Percentiles rank a stretch among this genome's conserved stretches.
phyloP scores from a whole-genome alignment of 2,888 invertebrate species.

The Mimas tiliae region DNA sequence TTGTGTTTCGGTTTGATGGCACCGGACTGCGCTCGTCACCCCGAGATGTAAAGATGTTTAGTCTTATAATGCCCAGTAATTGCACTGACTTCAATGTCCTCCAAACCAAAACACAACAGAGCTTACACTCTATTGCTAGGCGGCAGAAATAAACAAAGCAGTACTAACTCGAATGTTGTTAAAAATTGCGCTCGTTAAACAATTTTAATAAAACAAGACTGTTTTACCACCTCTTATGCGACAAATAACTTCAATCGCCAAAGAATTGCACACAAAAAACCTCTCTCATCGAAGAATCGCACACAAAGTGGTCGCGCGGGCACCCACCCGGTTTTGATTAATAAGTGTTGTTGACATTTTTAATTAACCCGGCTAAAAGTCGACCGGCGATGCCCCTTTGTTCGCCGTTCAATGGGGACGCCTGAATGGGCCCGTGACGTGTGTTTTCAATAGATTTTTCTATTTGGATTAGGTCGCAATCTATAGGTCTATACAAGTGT shows the following conservation, averaged over 20 bases:
- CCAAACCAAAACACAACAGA: too few relatives aligned
- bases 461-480: not conserved
- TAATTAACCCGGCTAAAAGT: constrained; percentile 81
- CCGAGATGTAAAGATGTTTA: too few relatives aligned
- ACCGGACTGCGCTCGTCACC: too few relatives aligned
- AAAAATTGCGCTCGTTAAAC: too few relatives aligned
- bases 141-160: too few relatives aligned
- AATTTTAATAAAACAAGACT: too few relatives aligned
- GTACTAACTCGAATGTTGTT: too few relatives aligned
- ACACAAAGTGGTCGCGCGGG: constrained; percentile 42
- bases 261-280: constrained; percentile 42
- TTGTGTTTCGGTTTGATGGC: too few relatives aligned
- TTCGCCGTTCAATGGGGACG: constrained; percentile 62
- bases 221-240: not conserved
- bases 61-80: too few relatives aligned
- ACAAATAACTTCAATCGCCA: not conserved
- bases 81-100: too few relatives aligned
- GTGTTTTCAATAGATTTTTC: constrained; percentile 22
- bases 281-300: constrained; percentile 34
- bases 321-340: constrained; percentile 65
- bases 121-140: too few relatives aligned
- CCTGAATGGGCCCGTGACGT: constrained; percentile 53
- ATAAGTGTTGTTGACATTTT: constrained; percentile 80
- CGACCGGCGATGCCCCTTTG: constrained; percentile 63
- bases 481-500: not conserved